Evolutionary conservation across 2,888 invertebrate genomes (phyloP), one percentile per base, ranked within the genome.

Genomic region (Ariolimax columbianus): DNA sequence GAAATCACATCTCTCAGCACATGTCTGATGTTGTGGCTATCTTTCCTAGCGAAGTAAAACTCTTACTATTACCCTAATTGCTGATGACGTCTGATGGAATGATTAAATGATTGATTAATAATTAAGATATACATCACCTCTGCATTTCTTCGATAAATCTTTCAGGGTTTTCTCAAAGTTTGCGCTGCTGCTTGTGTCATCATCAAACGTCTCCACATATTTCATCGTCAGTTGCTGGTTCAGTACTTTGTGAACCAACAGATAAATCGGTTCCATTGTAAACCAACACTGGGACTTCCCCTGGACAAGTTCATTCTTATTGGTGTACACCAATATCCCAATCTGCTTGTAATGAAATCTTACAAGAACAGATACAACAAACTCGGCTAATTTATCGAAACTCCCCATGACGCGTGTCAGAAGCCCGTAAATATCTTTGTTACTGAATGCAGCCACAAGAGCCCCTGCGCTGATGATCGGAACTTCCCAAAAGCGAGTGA

Each of bases 401-500:
- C 89, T 87, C 0, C 90, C 91, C 55, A 87, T 87, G 0, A 92
- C 88, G 4, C 91, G 88, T 3, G 97, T 98, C 87, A 98, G 95
- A 0, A 97, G 96, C 33, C 96, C 96, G 93, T 96, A 98, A 83
- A 96, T 90, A 77, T 59, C 38, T 26, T 85, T 89, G 81, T 92
- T 89, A 19, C 89, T 88, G 81, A 93, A 93, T 14, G 90, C 91
- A 30, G 66, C 77, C 19, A 91, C 91, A 19, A 91, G 78, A 4
- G 91, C 93, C 0, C 91, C 92, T 9, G 91, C 90, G 23, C 97
- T 97, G 90, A 97, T 97, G 89, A 98, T 97, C 0, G 97, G 97
- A 0, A 97, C 96, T 17, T 84, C 85, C 97, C 97, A 97, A 93
- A 97, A 97, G 2, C 97, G 97, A 0, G 97, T 97, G 83, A 97